Conservation (phyloP, 1,140 invertebrate genomes). For the Schlechtendalia chinensis region DNA sequence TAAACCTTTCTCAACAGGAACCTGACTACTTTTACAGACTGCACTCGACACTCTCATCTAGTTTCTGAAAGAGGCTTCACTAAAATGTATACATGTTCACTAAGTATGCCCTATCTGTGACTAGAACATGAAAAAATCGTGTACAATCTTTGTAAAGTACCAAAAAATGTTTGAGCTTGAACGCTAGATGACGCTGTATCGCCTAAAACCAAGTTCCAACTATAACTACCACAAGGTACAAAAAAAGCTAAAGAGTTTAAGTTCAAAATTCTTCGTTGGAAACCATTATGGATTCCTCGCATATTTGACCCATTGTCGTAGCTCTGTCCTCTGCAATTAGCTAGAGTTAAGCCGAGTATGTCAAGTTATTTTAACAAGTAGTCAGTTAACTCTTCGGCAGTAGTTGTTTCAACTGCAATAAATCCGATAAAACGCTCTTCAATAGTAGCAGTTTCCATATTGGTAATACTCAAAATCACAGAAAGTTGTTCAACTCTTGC, state of each 20-base stretch:
- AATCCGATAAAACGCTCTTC: conserved; percentile 50
- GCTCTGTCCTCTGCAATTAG: neutral
- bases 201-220: neutral
- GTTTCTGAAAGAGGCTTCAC: conserved; percentile 8
- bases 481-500: conserved; percentile 50
- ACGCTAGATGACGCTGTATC: conserved; percentile 7
- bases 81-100: neutral
- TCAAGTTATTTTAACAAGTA: neutral
- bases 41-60: neutral
- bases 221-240: conserved; percentile 3
- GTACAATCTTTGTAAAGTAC: conserved; percentile 1
- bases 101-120: conserved; percentile 8
- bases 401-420: conserved; percentile 33
- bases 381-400: conserved; percentile 41
- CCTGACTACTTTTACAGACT: no score
- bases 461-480: conserved; percentile 39
- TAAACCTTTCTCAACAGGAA: no score
- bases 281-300: conserved; percentile 34
- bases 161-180: conserved; percentile 22
- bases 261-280: conserved; percentile 50
- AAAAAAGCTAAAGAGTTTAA: conserved; percentile 31
- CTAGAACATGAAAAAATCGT: conserved; percentile 22
- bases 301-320: no score
- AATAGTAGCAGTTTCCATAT: conserved; percentile 25
- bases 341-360: neutral